These are phyloP conservation scores for Cosmia pyralina DNA, from an alignment of 2,888 invertebrate species.

Conservation along the genomic window DNA sequence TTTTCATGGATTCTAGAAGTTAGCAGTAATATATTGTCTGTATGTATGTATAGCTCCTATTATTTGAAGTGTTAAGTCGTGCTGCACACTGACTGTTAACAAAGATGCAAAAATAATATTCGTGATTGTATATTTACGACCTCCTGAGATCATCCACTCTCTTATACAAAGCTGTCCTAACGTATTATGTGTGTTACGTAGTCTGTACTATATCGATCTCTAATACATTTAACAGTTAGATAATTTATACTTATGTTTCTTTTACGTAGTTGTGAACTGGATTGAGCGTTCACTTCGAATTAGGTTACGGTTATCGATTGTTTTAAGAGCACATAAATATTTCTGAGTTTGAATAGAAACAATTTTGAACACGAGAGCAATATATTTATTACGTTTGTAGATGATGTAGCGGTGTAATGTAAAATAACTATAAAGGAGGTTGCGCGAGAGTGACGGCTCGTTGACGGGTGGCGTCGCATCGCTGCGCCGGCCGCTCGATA, in stretches of 20 bases:
- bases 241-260: constrained; percentile 37
- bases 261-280: constrained; percentile 31
- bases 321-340: constrained; percentile 54
- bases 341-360: constrained; percentile 36
- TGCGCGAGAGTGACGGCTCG: constrained; percentile 77
- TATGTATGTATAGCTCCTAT: constrained; percentile 4
- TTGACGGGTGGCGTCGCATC: constrained; percentile 77
- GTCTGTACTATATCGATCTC: constrained; percentile 12
- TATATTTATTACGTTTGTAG: constrained; percentile 23
- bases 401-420: constrained; percentile 61
- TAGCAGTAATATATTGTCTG: constrained; percentile 1
- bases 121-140: constrained; percentile 63
- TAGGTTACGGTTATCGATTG: constrained; percentile 58
- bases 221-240: constrained; percentile 22
- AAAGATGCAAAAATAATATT: constrained; percentile 61
- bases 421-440: constrained; percentile 75
- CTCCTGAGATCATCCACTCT: constrained; percentile 47
- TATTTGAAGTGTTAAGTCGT: constrained; percentile 56
- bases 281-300: constrained; percentile 46
- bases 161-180: constrained; percentile 21
- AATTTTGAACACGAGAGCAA: constrained; percentile 19
- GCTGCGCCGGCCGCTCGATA: constrained; percentile 75
- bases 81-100: constrained; percentile 45
- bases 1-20: constrained; percentile 8
- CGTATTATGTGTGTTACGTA: constrained; percentile 12